Conservation (phyloP, 2,888 invertebrate genomes). For the Caenorhabditis panamensis region DNA sequence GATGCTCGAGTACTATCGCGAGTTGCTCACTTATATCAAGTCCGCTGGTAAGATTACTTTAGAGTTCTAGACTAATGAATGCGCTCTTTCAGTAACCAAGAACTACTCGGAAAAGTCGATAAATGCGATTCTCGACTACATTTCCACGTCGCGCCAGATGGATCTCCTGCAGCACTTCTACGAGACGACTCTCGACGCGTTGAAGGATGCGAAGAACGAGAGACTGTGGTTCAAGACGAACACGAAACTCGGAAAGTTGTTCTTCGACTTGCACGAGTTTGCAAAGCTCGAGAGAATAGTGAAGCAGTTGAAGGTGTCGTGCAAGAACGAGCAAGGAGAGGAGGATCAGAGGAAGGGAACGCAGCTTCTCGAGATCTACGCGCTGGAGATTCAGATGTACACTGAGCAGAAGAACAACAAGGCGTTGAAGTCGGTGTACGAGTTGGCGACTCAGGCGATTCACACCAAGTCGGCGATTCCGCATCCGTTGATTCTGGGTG, state of each 20-base stretch:
- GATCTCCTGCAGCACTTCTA: conserved; percentile 97
- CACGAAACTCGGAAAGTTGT: conserved; percentile 97
- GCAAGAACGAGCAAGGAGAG: conserved; percentile 83
- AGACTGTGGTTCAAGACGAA: conserved; percentile 99
- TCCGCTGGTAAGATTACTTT: conserved; percentile 87
- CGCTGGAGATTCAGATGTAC: conserved; percentile 99
- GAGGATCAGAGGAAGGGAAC: conserved; percentile 85
- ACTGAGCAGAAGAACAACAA: conserved; percentile 99
- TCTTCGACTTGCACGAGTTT: conserved; percentile 96
- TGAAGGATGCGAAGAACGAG: conserved; percentile 93
- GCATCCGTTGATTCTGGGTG: conserved; percentile 99
- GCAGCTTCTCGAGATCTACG: conserved; percentile 97
- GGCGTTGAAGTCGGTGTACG: conserved; percentile 88
- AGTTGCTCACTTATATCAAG: conserved; percentile 96
- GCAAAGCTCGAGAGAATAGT: conserved; percentile 95
- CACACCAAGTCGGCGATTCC: conserved; percentile 99
- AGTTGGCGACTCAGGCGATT: conserved; percentile 96
- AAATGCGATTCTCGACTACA: conserved; percentile 98
- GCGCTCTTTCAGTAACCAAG: conserved; percentile 87
- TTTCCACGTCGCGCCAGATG: conserved; percentile 98
- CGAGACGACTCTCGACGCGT: conserved; percentile 86
- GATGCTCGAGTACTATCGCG: conserved; percentile 96
- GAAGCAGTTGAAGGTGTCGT: conserved; percentile 96
- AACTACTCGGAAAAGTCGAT: conserved; percentile 99
- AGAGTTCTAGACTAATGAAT: not conserved